Evolutionary conservation across 1,140 invertebrate species (phyloP).

Genomic region (Orchestia grillus): DNA sequence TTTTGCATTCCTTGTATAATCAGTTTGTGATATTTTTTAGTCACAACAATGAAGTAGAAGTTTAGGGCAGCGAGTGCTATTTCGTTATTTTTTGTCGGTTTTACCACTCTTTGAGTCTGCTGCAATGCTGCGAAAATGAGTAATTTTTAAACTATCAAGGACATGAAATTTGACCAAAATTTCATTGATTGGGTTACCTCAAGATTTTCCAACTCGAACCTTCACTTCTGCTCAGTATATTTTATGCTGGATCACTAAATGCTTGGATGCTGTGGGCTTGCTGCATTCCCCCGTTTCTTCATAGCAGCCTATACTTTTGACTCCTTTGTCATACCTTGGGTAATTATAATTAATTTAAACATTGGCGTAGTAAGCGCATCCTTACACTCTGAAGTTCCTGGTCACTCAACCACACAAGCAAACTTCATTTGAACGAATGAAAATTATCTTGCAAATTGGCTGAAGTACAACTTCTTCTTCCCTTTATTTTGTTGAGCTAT

Average conservation of each 20-base stretch:
- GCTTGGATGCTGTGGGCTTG: no score
- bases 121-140: not conserved
- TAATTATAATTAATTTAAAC: not conserved
- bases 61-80: not conserved
- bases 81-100: not conserved
- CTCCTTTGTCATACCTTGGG: not conserved
- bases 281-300: not conserved
- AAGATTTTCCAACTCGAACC: no score
- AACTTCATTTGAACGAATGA: not conserved
- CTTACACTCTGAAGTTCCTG: not conserved
- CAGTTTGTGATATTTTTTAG: not conserved
- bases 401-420: not conserved
- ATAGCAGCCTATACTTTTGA: no score
- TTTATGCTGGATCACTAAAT: not conserved
- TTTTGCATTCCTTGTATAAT: not conserved
- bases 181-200: no score
- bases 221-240: not conserved
- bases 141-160: not conserved
- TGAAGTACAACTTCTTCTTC: not conserved
- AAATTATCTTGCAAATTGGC: not conserved
- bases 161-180: not conserved
- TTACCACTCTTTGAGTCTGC: not conserved
- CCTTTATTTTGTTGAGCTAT: no score
- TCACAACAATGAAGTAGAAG: not conserved
- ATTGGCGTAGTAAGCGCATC: not conserved